These are phyloP conservation scores for Australoheros scitulus DNA, from an alignment of 2,113 vertebrate genomes.

Conservation along the genomic window DNA sequence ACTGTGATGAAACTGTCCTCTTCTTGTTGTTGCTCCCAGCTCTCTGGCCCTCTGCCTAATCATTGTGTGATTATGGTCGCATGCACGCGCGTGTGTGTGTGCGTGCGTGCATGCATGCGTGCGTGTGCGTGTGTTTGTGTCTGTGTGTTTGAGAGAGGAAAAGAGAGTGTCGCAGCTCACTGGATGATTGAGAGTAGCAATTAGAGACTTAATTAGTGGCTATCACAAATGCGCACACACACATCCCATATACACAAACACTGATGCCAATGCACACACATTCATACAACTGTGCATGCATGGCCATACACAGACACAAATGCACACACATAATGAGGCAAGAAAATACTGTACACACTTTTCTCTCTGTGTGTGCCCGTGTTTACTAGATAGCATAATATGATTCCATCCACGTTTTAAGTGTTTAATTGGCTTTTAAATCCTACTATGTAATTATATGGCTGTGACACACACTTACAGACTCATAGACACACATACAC, in stretches of 20 bases:
- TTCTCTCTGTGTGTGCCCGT: conserved; percentile 28
- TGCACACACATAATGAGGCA: conserved; percentile 46
- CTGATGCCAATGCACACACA: conserved; percentile 16
- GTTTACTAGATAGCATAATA: conserved; percentile 67
- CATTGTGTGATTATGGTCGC: conserved; percentile 43
- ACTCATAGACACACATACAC: conserved; percentile 18
- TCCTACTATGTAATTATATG: conserved; percentile 73
- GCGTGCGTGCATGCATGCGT: background rate
- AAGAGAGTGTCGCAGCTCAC: conserved; percentile 46
- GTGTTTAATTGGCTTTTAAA: conserved; percentile 80
- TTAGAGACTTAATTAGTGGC: conserved; percentile 76
- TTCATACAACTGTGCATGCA: conserved; percentile 1
- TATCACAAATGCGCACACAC: conserved; percentile 55
- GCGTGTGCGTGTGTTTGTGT: conserved; percentile 1
- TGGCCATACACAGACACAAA: background rate
- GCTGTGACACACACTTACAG: conserved; percentile 49
- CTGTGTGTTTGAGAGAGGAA: conserved; percentile 14
- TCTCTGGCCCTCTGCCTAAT: conserved; percentile 67
- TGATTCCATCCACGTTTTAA: conserved; percentile 76
- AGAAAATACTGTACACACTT: conserved; percentile 59
- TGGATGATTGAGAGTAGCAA: conserved; percentile 76
- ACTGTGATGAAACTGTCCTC: conserved; percentile 62
- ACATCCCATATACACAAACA: conserved; percentile 23
- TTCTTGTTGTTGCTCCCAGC: conserved; percentile 53
- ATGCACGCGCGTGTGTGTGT: background rate